phyloP scores from a whole-genome alignment of 2,797 vertebrate species.

The Momotus momota region DNA sequence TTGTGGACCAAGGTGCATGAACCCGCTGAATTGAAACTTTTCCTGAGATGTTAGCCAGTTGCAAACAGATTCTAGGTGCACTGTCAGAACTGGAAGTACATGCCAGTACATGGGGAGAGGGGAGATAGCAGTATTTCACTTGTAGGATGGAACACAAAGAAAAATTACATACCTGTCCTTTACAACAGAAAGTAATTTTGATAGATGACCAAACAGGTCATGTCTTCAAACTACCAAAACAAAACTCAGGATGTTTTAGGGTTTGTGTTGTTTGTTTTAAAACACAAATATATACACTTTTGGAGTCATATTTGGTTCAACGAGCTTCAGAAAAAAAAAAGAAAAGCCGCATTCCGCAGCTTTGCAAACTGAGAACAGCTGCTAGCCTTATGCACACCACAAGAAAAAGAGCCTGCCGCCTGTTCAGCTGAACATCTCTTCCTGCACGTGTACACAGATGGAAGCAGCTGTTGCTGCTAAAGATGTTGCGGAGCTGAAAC shows the following conservation, averaged over 20 bases:
- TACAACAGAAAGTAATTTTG: background rate
- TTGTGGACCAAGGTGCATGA: background rate
- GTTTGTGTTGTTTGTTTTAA: background rate
- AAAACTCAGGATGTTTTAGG: background rate
- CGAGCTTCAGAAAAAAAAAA: background rate
- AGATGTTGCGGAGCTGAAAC: background rate
- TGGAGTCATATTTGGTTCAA: background rate
- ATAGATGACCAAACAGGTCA: background rate
- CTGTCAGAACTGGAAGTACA: too few species aligned
- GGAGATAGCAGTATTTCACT: background rate
- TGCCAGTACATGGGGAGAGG: too few species aligned
- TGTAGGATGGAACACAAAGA: background rate
- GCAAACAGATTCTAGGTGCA: too few species aligned
- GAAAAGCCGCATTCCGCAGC: background rate
- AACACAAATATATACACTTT: background rate
- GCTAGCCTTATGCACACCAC: background rate
- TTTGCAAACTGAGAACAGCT: background rate
- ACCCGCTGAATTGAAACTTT: background rate
- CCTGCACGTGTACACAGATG: background rate
- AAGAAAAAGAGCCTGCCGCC: background rate
- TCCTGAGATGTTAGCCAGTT: background rate
- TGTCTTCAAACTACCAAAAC: background rate
- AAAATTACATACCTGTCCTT: background rate
- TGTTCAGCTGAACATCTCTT: constrained; percentile 1
- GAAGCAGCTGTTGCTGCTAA: constrained; percentile 25